These are phyloP conservation scores for Pyrrhosoma nymphula DNA, from an alignment of 2,888 invertebrate species.

Conservation along the genomic window DNA sequence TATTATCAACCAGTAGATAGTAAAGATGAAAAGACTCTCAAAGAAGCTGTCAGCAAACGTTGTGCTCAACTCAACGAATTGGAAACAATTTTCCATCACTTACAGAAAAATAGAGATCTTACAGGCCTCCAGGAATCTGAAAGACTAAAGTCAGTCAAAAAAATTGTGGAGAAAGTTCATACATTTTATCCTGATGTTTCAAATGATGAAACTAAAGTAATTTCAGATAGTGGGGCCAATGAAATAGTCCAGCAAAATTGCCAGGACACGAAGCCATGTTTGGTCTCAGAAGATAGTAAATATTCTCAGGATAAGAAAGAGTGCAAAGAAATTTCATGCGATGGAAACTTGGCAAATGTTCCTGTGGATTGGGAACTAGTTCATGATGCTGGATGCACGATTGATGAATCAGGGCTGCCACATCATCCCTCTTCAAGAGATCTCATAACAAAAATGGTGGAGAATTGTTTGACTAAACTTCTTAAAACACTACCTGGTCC, in stretches of 20 bases:
- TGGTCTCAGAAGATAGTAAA: neutral
- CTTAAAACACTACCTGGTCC: slow-evolving; percentile 81
- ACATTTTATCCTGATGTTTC: slow-evolving; percentile 47
- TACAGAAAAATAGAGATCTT: slow-evolving; percentile 83
- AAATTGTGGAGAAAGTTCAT: slow-evolving; percentile 49
- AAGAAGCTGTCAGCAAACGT: slow-evolving; percentile 80
- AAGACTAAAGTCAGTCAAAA: slow-evolving; percentile 41
- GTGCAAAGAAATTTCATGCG: slow-evolving; percentile 77
- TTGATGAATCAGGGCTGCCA: slow-evolving; percentile 91
- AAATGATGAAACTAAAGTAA: neutral
- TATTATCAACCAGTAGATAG: slow-evolving; percentile 81
- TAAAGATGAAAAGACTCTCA: slow-evolving; percentile 78
- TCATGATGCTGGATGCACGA: slow-evolving; percentile 93
- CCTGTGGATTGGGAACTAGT: slow-evolving; percentile 89
- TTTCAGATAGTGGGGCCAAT: neutral
- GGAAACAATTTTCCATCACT: slow-evolving; percentile 83
- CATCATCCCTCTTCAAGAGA: slow-evolving; percentile 87
- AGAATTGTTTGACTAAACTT: slow-evolving; percentile 81
- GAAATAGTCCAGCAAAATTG: neutral
- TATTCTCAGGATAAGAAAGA: slow-evolving; percentile 75
- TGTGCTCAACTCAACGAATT: slow-evolving; percentile 85
- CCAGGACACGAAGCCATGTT: neutral
- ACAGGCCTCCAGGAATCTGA: slow-evolving; percentile 73
- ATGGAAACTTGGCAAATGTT: slow-evolving; percentile 79
- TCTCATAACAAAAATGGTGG: slow-evolving; percentile 84